These are phyloP conservation scores for human (Homo sapiens) DNA, from an alignment of 2,113 vertebrate genomes.

Conservation along the genomic window GRCh38 chr11:108658501-108659000, in stretches of 20 bases:
- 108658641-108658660: not conserved
- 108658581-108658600: not conserved
- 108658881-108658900: not conserved
- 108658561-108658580: not conserved
- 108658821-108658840: not conserved
- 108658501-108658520: not conserved
- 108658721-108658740: not conserved
- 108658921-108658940: not conserved
- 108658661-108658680: not conserved
- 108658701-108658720: not conserved
- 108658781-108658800: not conserved
- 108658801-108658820: not conserved
- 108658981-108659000: not conserved
- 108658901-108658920: not conserved
- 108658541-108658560: not conserved
- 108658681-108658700: not conserved
- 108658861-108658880: not conserved
- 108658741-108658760: not conserved
- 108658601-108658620: not conserved
- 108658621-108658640: not conserved
- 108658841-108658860: not conserved
- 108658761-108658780: not conserved
- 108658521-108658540: not conserved
- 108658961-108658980: not conserved
- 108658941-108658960: not conserved